Percentiles rank a stretch among this genome's conserved stretches.
Evolutionary conservation across 2,888 invertebrate species (phyloP).

Genomic region (Metallyticus violacea): DNA sequence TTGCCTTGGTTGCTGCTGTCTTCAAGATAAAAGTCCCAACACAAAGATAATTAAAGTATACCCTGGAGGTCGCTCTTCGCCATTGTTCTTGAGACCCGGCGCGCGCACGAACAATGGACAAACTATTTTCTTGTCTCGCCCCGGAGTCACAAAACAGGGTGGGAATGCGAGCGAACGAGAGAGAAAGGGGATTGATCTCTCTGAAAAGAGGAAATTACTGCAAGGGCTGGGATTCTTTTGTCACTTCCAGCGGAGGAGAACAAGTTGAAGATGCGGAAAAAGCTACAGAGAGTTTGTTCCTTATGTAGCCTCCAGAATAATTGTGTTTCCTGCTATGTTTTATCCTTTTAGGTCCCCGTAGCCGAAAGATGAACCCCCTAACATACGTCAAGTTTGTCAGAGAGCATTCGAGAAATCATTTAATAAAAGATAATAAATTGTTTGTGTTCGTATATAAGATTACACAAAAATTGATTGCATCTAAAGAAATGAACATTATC

Average conservation of each 20-base stretch:
- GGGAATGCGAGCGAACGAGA: too few relatives aligned
- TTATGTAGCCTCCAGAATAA: not conserved
- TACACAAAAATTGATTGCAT: too few relatives aligned
- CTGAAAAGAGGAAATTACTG: not conserved
- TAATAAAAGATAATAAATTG: too few relatives aligned
- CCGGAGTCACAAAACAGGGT: not conserved
- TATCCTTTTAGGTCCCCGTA: too few relatives aligned
- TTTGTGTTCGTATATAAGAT: too few relatives aligned
- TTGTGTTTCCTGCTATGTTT: not conserved
- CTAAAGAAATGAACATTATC: too few relatives aligned
- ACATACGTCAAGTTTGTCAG: too few relatives aligned
- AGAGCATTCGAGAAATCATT: too few relatives aligned
- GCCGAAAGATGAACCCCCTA: too few relatives aligned
- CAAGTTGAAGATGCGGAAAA: not conserved
- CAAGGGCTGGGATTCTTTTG: not conserved
- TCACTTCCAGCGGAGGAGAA: not conserved
- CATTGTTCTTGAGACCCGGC: not conserved
- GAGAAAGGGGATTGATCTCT: not conserved
- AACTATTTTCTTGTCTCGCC: not conserved
- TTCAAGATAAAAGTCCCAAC: not conserved
- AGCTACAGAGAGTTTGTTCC: not conserved
- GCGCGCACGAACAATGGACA: not conserved
- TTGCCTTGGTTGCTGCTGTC: not conserved
- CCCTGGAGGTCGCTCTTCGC: not conserved
- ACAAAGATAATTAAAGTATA: conserved; percentile 28